Conservation (phyloP, 2,888 invertebrate species). For the Callinectes sapidus region DNA sequence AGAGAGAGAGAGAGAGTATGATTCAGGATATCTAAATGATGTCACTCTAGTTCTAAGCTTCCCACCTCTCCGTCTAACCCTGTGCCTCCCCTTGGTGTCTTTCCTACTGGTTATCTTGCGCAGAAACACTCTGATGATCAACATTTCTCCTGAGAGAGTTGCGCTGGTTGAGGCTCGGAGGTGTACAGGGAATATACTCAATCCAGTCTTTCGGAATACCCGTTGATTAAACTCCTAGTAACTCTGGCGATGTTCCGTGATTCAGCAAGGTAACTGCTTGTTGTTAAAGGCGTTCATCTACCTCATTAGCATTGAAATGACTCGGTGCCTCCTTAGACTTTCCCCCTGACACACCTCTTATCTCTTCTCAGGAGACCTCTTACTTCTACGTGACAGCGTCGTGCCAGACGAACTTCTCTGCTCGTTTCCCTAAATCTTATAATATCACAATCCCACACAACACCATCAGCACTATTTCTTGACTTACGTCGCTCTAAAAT, state of each 20-base stretch:
- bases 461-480: neutral
- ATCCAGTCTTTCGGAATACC: neutral
- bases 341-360: constrained; percentile 11
- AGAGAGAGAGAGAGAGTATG: neutral
- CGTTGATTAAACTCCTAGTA: constrained; percentile 6
- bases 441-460: neutral
- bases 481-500: neutral
- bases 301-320: constrained; percentile 34
- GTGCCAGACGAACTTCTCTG: neutral
- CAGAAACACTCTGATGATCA: neutral
- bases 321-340: neutral
- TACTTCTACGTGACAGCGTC: constrained; percentile 4
- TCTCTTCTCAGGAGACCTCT: constrained; percentile 17
- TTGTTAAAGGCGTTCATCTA: neutral
- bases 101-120: neutral
- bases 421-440: neutral
- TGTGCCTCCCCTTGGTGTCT: neutral
- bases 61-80: neutral
- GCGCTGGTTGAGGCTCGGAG: neutral
- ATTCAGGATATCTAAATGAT: neutral
- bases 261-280: neutral
- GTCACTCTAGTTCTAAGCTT: neutral
- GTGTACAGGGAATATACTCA: neutral
- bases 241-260: neutral
- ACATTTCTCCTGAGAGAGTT: neutral